These are phyloP conservation scores for Drosophila melanosoma DNA, from an alignment of 2,888 invertebrate species.

Conservation along the genomic window DNA sequence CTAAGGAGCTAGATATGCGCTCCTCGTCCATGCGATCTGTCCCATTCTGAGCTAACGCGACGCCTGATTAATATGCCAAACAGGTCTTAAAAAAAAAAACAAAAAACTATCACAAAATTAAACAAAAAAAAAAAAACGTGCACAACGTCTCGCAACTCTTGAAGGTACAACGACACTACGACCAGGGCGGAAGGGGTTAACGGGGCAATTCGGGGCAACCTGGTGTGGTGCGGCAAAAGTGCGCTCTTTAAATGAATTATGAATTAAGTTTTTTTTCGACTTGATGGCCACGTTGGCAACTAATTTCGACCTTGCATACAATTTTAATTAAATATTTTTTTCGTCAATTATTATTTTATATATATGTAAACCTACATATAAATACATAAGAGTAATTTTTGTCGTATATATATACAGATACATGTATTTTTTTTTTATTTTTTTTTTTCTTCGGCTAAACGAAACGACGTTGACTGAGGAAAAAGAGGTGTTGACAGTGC, in stretches of 20 bases:
- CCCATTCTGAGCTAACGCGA: constrained; percentile 35
- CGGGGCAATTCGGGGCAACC: neutral
- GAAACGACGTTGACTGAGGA: constrained; percentile 4
- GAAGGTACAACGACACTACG: constrained; percentile 61
- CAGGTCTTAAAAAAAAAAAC: constrained; percentile 45
- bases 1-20: constrained; percentile 12
- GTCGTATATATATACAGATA: neutral
- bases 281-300: constrained; percentile 77
- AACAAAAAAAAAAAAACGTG: constrained; percentile 52
- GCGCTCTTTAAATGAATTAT: constrained; percentile 76
- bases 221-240: constrained; percentile 15
- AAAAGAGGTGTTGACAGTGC: constrained; percentile 67
- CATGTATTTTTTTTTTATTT: neutral
- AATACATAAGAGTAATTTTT: constrained; percentile 1
- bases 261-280: constrained; percentile 75
- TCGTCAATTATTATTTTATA: constrained; percentile 49
- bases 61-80: constrained; percentile 69
- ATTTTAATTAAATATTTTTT: constrained; percentile 77
- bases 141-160: constrained; percentile 52
- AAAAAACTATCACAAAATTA: constrained; percentile 28
- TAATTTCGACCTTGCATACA: constrained; percentile 78
- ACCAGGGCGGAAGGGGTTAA: neutral
- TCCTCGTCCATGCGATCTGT: constrained; percentile 21
- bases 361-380: neutral
- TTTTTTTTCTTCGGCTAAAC: constrained; percentile 1